Base-by-base conservation (phyloP, 2,797 vertebrate species). In the Epinephelus coioides region DNA sequence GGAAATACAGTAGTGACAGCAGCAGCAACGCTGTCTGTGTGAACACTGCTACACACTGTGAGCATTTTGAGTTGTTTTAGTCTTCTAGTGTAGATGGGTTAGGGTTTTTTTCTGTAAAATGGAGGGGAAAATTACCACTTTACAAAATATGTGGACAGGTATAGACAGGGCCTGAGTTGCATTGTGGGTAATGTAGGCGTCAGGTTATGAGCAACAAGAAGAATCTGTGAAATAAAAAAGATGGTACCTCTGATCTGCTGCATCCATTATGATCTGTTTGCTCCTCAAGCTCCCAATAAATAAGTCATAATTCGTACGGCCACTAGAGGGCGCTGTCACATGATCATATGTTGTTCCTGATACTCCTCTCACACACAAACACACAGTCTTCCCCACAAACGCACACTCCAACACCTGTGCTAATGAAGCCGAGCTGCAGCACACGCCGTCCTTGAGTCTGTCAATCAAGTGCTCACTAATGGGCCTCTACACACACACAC, bases 401-500 rank as follows among this genome's bases (percentile, higher is more conserved):
- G 15, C 43, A 63, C 82, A 50, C 64, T 54, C 77, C 40, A 73
- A 83, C 82, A 85, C 78, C 81, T 89, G 82, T 76, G 73, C 71
- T 81, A 84, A 88, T 81, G 84, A 88, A 84, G 79, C 64, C 1
- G 81, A 76, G 75, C 77, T 65, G 76, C 78, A 87, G 81, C 70
- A 76, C 83, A 78, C 73, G 69, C 72, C 54, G 46, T 86, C 71
- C 82, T 84, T 63, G 23, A 83, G 40, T 43, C 75, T 83, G 75
- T 75, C 82, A 86, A 85, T 88, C 88, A 90, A 82, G 60, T 69
- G 62, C 63, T 66, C 17, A 69, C 82, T 85, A 84, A 88, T 88
- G 76, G 78, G 49, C 14, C 55, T 38, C 40, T 4, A 34, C 51
- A 74, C 65, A 27, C 53, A 57, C 44, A 68, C 38, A 13, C 47